These are phyloP conservation scores for Bradypodion pumilum DNA, from an alignment of 2,797 vertebrate species.

Conservation along the genomic window DNA sequence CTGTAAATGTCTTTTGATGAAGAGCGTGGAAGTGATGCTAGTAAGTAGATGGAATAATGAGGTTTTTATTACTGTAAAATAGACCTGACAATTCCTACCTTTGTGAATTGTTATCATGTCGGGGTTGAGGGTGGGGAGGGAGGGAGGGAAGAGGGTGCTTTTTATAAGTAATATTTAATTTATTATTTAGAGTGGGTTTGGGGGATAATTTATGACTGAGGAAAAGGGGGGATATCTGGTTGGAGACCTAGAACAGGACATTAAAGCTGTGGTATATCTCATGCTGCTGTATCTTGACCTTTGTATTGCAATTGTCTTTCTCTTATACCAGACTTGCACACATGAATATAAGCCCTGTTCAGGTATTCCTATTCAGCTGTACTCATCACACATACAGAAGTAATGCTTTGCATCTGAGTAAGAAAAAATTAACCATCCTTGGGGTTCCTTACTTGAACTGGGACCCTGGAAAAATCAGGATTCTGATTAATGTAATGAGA, in stretches of 20 bases:
- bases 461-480: too few relatives aligned
- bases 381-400: too few relatives aligned
- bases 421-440: too few relatives aligned
- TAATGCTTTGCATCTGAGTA: too few relatives aligned
- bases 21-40: slow-evolving; percentile 54
- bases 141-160: slow-evolving; percentile 70
- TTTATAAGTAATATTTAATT: slow-evolving; percentile 93
- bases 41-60: slow-evolving; percentile 55
- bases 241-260: slow-evolving; percentile 76
- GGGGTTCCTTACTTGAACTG: too few relatives aligned
- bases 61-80: slow-evolving; percentile 86
- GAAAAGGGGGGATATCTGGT: slow-evolving; percentile 71
- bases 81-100: slow-evolving; percentile 72
- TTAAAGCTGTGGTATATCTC: slow-evolving; percentile 76
- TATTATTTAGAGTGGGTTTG: slow-evolving; percentile 87
- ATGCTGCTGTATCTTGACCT: slow-evolving; percentile 20
- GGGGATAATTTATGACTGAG: slow-evolving; percentile 84
- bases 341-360: too few relatives aligned
- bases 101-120: slow-evolving; percentile 64
- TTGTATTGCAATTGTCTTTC: background rate
- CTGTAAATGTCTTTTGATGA: slow-evolving; percentile 56
- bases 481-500: too few relatives aligned
- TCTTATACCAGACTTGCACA: background rate
- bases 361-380: too few relatives aligned
- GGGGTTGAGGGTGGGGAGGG: slow-evolving; percentile 59